Conservation (phyloP, 2,797 vertebrate genomes). For the Poecile montanus region DNA sequence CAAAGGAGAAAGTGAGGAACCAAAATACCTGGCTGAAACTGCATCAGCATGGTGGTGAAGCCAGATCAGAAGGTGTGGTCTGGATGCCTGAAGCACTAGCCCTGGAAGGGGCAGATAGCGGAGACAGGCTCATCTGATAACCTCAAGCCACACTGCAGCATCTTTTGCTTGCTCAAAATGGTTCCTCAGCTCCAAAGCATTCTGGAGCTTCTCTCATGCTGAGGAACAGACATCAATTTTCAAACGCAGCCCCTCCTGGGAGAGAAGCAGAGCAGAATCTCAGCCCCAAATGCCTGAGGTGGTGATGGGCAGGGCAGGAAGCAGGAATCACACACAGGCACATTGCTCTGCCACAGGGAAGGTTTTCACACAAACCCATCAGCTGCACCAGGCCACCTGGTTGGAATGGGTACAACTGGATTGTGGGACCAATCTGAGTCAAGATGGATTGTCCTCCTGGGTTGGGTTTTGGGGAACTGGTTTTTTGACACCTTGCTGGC, state of each 20-base stretch:
- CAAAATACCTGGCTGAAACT: background rate
- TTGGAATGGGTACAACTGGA: background rate
- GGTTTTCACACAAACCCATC: background rate
- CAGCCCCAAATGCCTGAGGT: accelerated
- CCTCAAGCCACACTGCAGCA: background rate
- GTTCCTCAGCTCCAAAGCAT: background rate
- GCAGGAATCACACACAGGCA: too few species aligned
- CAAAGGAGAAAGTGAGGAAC: accelerated
- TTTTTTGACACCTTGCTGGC: background rate
- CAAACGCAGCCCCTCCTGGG: background rate
- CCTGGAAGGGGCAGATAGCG: background rate
- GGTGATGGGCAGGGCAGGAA: background rate
- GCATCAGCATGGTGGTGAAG: background rate
- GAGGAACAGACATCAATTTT: background rate
- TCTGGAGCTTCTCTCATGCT: background rate
- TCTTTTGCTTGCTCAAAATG: background rate
- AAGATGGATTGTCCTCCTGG: background rate
- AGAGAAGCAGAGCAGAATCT: background rate
- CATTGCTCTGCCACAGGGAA: accelerated
- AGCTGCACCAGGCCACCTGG: background rate
- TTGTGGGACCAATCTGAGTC: background rate
- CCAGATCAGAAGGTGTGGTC: background rate
- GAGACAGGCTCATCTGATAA: background rate
- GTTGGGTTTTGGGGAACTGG: accelerated
- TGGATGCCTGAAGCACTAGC: background rate